A percentile compares a stretch with the other conserved stretches of the same genome.
Conservation (phyloP, 2,797 vertebrate genomes). For the Falco rusticolus region DNA sequence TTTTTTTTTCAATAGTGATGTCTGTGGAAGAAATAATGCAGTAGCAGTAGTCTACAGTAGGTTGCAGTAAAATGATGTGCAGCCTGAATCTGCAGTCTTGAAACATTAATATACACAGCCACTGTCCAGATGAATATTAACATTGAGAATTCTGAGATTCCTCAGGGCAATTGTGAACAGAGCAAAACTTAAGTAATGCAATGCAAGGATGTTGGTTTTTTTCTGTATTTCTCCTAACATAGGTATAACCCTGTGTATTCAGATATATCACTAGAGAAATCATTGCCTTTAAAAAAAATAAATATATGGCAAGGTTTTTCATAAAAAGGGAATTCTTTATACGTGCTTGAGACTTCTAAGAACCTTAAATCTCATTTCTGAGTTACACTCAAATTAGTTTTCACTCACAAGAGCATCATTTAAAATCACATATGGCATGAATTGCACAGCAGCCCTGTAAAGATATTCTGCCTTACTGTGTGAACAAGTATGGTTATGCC, state of each 20-base stretch:
- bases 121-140: neutral
- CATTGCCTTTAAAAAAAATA: neutral
- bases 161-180: neutral
- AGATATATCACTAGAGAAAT: neutral
- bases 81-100: neutral
- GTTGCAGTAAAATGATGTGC: neutral
- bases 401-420: neutral
- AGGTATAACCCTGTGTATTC: neutral
- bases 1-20: neutral
- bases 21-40: neutral
- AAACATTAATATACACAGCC: neutral
- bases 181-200: neutral
- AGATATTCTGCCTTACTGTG: neutral
- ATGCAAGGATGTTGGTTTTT: neutral
- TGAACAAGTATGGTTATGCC: neutral
- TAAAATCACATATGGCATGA: neutral
- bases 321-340: neutral
- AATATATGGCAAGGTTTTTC: neutral
- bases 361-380: neutral
- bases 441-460: neutral
- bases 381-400: neutral
- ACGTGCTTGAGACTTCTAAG: neutral
- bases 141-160: neutral
- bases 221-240: neutral
- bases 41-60: neutral